A percentile compares a stretch with the other conserved stretches of the same genome.
Conservation (phyloP, 2,113 vertebrate genomes). For the Vireo altiloquus region DNA sequence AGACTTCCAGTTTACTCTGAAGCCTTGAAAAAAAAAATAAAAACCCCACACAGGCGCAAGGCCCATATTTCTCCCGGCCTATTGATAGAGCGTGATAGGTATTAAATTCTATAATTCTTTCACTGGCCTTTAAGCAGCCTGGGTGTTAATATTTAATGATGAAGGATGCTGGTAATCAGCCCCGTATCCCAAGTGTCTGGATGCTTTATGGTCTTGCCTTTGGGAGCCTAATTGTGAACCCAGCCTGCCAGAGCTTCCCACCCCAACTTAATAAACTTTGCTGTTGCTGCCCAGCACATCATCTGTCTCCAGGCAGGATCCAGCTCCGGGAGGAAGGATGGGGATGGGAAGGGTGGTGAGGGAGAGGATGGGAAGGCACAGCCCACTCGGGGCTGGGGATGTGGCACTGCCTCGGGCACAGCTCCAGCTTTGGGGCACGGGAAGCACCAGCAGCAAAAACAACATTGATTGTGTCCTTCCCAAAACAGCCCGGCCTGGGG, state of each 20-base stretch:
- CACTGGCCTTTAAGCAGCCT: constrained; percentile 71
- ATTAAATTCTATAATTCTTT: constrained; percentile 78
- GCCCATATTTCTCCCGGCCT: constrained; percentile 60
- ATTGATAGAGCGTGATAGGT: constrained; percentile 67
- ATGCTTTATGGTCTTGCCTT: constrained; percentile 75
- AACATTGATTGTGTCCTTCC: fast-evolving
- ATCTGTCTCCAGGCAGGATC: constrained; percentile 43
- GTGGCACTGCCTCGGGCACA: background rate
- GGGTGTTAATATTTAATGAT: constrained; percentile 76
- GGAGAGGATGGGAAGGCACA: background rate
- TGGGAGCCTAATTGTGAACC: constrained; percentile 72
- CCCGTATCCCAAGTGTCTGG: constrained; percentile 67
- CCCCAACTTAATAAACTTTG: constrained; percentile 64
- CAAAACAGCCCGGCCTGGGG: background rate
- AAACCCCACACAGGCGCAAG: background rate
- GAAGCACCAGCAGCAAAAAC: background rate
- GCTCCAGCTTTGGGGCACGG: background rate
- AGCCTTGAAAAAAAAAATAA: constrained; percentile 23
- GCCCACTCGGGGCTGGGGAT: background rate
- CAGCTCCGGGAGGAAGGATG: background rate
- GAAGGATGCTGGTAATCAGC: constrained; percentile 76
- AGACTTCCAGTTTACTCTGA: constrained; percentile 60
- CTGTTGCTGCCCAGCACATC: constrained; percentile 13
- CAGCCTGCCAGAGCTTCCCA: constrained; percentile 53
- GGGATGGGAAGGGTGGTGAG: background rate